These are phyloP conservation scores for Eptesicus fuscus DNA, from an alignment of 2,113 vertebrate species.

Conservation along the genomic window DNA sequence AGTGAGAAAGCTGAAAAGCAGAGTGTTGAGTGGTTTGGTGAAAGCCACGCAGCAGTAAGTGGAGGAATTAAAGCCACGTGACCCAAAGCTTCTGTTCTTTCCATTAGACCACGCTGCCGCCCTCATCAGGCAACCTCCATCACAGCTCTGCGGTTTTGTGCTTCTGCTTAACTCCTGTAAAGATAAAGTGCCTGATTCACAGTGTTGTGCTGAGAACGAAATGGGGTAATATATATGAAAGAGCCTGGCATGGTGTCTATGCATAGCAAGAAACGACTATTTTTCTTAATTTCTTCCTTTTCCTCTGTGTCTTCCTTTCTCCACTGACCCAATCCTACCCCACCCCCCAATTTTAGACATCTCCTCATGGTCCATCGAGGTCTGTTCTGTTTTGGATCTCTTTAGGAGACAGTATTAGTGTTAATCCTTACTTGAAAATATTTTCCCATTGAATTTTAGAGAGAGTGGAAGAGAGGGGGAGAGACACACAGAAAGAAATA, in stretches of 20 bases:
- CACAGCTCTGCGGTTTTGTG: background rate
- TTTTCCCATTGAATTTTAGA: too few species aligned
- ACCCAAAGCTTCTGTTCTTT: background rate
- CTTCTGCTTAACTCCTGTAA: background rate
- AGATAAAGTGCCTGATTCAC: background rate
- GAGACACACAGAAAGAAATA: too few species aligned
- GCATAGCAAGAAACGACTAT: background rate
- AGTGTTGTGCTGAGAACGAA: background rate
- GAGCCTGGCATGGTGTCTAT: background rate
- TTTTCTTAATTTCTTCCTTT: background rate
- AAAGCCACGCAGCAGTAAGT: background rate
- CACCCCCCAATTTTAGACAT: background rate
- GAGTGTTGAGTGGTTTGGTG: background rate
- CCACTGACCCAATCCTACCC: background rate
- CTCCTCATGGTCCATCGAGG: background rate
- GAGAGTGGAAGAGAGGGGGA: too few species aligned
- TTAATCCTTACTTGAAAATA: too few species aligned
- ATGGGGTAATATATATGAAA: background rate
- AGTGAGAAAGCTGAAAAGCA: background rate
- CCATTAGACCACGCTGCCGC: background rate
- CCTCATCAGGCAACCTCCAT: background rate
- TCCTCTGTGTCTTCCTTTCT: background rate
- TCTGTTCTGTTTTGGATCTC: background rate
- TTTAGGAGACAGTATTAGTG: background rate
- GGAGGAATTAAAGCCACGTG: background rate